Base-by-base conservation (phyloP, 2,888 invertebrate species). In the Tiliacea citrago region DNA sequence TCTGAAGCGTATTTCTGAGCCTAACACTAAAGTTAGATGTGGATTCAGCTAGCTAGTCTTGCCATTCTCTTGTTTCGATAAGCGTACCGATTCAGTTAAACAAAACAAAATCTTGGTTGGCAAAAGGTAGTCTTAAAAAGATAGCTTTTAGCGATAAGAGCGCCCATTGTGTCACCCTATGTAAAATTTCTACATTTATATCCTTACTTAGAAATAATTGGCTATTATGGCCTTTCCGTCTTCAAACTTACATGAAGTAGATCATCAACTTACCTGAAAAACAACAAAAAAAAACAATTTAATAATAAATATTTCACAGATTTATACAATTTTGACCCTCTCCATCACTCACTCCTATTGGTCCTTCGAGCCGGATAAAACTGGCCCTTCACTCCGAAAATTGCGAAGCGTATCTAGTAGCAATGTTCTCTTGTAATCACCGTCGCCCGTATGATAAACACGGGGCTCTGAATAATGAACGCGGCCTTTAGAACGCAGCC, bases 381-480 rank as follows among this genome's bases (percentile, higher is more conserved):
- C 5, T n/a, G 5, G 21, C 42, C 42, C 1, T 21, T 42, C 8
- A 18, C 5, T 16, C 2, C 0, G 0, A 60, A 58, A 42, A 75
- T 21, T 5, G 13, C 21, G 9, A 21, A 51, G 21, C 58, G 1
- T 51, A 53, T 75, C 79, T 47, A 75, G 79, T 45, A 70, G 13
- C 35, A 51, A 24, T 16, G 39, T 42, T 76, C 45, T 8, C 3
- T 57, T 68, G 35, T 42, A 78, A 82, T 85, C 71, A 71, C 66
- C 62, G 67, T 61, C 62, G 60, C 85, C 78, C 82, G 70, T 73
- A 82, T 75, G 75, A 82, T 82, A 85, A 85, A 78, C 79, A 85
- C 62, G 21, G 61, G n/a, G 10, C 62, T 49, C 49, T 85, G 75
- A 85, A 84, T 85, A 84, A 85, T 85, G 57, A 67, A 78, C 21